A percentile compares a stretch with the other conserved stretches of the same genome.
phyloP scores from a whole-genome alignment of 2,888 invertebrate genomes.

The Habrosyne pyritoides region DNA sequence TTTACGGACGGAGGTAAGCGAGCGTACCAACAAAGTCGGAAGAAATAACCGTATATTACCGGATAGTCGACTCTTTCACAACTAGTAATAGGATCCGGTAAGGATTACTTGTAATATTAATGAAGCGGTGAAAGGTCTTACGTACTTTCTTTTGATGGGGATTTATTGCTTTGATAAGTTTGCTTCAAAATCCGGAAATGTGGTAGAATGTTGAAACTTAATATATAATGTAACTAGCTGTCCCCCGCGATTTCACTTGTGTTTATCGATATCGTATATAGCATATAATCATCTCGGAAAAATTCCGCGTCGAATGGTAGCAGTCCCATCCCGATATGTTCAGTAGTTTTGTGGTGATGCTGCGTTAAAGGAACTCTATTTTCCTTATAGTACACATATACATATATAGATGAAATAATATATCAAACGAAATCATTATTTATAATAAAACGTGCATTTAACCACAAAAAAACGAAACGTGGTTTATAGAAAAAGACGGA shows the following conservation, averaged over 20 bases:
- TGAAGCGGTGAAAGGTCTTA: neutral
- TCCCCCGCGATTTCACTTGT: too few relatives aligned
- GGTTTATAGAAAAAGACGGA: neutral
- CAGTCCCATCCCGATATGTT: too few relatives aligned
- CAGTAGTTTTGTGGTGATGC: too few relatives aligned
- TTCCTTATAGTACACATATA: too few relatives aligned
- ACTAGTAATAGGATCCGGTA: slow-evolving; percentile 16
- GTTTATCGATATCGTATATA: too few relatives aligned
- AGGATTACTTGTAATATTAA: slow-evolving; percentile 2
- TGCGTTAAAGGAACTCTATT: too few relatives aligned
- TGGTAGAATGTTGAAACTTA: neutral
- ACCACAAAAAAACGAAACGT: neutral
- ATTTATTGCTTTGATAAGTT: slow-evolving; percentile 1
- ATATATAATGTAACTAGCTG: neutral
- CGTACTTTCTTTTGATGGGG: neutral
- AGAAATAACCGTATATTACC: slow-evolving; percentile 43
- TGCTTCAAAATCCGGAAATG: neutral
- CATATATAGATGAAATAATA: too few relatives aligned
- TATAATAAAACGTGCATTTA: too few relatives aligned
- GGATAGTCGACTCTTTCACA: slow-evolving; percentile 20
- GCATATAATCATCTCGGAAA: too few relatives aligned
- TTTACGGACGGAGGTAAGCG: slow-evolving; percentile 30
- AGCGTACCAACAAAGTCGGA: slow-evolving; percentile 25
- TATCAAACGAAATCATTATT: too few relatives aligned
- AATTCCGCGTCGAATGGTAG: too few relatives aligned